Conservation (phyloP, 2,113 vertebrate species). For the Nerophis lumbriciformis region DNA sequence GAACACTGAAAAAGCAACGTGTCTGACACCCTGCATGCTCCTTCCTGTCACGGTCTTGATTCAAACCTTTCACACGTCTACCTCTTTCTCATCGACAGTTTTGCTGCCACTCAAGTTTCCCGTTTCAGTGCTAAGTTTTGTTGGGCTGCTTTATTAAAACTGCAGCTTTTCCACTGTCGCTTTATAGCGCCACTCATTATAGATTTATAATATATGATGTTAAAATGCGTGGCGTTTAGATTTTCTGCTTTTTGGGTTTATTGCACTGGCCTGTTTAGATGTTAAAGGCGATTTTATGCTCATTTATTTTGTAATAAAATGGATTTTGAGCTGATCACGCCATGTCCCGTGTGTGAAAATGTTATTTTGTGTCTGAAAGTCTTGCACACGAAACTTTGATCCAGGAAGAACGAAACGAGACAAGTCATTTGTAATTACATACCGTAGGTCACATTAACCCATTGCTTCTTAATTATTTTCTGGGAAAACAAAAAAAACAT, state of each 20-base stretch:
- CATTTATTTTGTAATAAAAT: constrained; percentile 67
- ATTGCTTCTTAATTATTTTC: no score
- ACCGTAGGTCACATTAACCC: no score
- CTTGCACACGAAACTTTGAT: neutral
- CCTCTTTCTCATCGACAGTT: constrained; percentile 47
- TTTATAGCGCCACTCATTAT: neutral
- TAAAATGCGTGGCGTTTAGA: constrained; percentile 36
- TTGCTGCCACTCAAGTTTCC: constrained; percentile 3
- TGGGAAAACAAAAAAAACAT: no score
- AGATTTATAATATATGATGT: constrained; percentile 37
- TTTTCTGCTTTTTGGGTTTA: constrained; percentile 35
- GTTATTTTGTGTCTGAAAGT: neutral
- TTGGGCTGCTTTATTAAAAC: constrained; percentile 1
- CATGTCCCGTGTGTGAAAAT: constrained; percentile 6
- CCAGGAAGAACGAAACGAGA: no score
- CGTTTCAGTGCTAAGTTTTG: constrained; percentile 4
- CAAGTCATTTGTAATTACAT: no score
- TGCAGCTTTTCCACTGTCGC: constrained; percentile 1
- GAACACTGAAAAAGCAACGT: constrained; percentile 12
- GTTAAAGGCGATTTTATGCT: constrained; percentile 32
- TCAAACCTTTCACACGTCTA: constrained; percentile 34
- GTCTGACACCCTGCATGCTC: neutral
- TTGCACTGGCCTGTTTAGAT: constrained; percentile 41
- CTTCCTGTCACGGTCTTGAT: constrained; percentile 13
- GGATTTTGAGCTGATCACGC: constrained; percentile 1